Evolutionary conservation across 1,140 invertebrate genomes (phyloP), one percentile per base, ranked within the genome.

Genomic region (Achroia grisella): DNA sequence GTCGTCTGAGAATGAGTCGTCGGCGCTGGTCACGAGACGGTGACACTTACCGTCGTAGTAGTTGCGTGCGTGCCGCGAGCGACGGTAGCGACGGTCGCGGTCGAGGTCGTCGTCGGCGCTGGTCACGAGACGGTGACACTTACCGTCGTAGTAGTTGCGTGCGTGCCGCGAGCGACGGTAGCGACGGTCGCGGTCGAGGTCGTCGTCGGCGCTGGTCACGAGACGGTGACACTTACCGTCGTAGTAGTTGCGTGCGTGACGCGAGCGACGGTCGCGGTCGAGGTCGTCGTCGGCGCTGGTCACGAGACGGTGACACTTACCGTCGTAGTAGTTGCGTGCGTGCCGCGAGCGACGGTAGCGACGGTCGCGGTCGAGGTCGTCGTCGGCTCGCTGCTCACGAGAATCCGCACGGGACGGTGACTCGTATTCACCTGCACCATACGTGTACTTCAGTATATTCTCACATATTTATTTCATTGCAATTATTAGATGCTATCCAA

Each of bases 231-330:
- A n/a, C n/a, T n/a, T n/a, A n/a, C n/a, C n/a, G n/a, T n/a, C n/a
- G n/a, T n/a, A n/a, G n/a, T n/a, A n/a, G n/a, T n/a, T n/a, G n/a
- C n/a, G n/a, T n/a, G n/a, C n/a, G n/a, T n/a, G n/a, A n/a, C n/a
- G n/a, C n/a, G n/a, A n/a, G 88, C 5, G 86, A 84, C 73, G 88
- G 65, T 87, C 85, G 39, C 75, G 74, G 81, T 87, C 82, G 44
- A 78, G 63, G 71, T 89, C 87, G 43, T 62, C 57, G 88, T 90
- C 71, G 74, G 69, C 77, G 10, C 32, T 55, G 30, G 35, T 37
- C 58, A 4, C 47, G 57, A 13, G 14, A 14, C 12, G 2, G 12
- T 8, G 2, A 8, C 2, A 59, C 56, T 55, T 14, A 76, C 74
- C 68, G n/a, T 71, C 68, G 27, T 76, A 75, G 52, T 78, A 80